Conservation (phyloP, 2,113 vertebrate species). For the Cygnus atratus region DNA sequence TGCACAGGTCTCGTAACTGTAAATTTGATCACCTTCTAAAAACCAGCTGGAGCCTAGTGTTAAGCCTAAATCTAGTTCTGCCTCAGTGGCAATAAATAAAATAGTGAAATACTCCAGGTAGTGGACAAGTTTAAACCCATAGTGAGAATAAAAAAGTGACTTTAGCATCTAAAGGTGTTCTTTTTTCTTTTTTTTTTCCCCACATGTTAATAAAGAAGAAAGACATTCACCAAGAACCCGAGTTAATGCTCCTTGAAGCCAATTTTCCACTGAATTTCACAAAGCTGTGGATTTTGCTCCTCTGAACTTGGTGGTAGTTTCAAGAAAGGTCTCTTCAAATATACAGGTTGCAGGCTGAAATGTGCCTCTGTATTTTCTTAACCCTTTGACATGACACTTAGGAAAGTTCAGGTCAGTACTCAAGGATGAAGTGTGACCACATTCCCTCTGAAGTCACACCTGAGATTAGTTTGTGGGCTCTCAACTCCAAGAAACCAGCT, state of each 20-base stretch:
- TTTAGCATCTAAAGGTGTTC: background rate
- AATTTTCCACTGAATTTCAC: constrained; percentile 65
- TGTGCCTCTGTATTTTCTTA: background rate
- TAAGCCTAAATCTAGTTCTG: background rate
- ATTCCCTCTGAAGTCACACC: background rate
- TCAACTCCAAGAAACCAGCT: background rate
- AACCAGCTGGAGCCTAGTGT: background rate
- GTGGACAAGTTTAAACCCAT: background rate
- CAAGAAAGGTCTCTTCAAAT: background rate
- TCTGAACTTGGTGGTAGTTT: constrained; percentile 5
- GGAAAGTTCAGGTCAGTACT: background rate
- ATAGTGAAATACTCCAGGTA: background rate
- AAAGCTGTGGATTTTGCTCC: constrained; percentile 34
- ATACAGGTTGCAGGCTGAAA: background rate
- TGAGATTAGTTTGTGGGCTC: background rate
- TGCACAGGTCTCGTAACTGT: background rate
- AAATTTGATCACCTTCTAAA: background rate
- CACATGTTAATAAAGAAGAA: background rate
- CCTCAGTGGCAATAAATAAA: background rate
- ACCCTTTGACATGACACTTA: background rate
- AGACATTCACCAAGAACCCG: constrained; percentile 9
- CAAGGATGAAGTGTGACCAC: background rate
- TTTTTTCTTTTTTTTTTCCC: background rate
- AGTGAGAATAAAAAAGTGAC: background rate
- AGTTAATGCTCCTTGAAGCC: constrained; percentile 57